These are phyloP conservation scores for Tragulus kanchil DNA, from an alignment of 2,113 vertebrate species.

Conservation along the genomic window DNA sequence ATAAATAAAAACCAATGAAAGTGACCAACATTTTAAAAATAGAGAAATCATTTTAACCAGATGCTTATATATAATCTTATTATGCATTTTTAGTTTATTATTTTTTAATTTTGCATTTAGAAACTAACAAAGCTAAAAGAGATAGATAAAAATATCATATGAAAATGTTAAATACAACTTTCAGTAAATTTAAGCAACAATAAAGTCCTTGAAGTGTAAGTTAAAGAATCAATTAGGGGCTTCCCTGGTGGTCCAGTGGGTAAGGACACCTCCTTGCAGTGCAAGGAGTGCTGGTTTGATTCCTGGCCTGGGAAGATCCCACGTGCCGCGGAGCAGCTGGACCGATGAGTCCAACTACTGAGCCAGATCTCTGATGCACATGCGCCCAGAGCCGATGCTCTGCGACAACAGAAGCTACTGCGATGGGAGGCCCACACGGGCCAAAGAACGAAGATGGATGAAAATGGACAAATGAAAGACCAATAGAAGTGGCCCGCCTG, in stretches of 20 bases:
- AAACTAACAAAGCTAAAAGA: not conserved
- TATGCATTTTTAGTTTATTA: not conserved
- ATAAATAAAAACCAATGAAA: no score
- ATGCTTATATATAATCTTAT: not conserved
- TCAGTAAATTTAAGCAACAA: not conserved
- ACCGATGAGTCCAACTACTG: no score
- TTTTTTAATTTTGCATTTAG: not conserved
- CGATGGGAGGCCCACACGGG: no score
- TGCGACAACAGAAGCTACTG: no score
- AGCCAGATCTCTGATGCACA: no score
- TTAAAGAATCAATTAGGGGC: not conserved
- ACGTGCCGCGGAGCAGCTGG: no score
- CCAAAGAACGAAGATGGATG: no score
- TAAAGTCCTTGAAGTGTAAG: not conserved
- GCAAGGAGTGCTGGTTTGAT: not conserved
- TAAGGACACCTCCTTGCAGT: not conserved
- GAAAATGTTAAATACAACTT: not conserved
- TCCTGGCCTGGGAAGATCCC: not conserved
- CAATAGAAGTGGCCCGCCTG: no score
- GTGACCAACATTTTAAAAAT: not conserved
- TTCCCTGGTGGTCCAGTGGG: not conserved
- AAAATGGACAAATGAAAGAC: no score
- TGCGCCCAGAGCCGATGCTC: no score
- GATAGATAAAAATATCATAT: not conserved
- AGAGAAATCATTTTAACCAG: not conserved